Base-by-base conservation (phyloP, 2,888 invertebrate species). In the Lasioglossum zephyrum region DNA sequence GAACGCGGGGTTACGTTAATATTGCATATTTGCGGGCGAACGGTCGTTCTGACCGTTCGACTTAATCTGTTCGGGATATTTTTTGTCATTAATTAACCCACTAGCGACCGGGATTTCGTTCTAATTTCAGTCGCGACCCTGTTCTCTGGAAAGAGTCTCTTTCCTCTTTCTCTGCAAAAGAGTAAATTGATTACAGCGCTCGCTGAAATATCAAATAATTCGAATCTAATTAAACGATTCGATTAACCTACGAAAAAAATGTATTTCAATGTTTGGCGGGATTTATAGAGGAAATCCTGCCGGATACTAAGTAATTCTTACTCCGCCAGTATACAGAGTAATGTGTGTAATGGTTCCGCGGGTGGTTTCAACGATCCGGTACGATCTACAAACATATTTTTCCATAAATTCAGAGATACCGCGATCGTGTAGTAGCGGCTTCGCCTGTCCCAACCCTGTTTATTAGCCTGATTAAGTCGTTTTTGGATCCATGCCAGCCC, bases 381-480 rank as follows among this genome's bases (percentile, higher is more conserved):
- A 22, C 69, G 69, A 69, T 69, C 69, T n/a, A 22, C 69, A 22
- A 77, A 36, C 77, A 85, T 77, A 75, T 77, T 84, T 81, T 70
- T 81, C 78, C 73, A 78, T 76, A 60, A 60, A 69, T 76, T 76
- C 49, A 13, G 31, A 41, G 76, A 66, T 84, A 73, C 60, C 73
- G 39, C 74, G 73, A 70, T 87, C 75, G 83, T 84, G 78, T 79
- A 81, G 78, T 79, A 81, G 80, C 44, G 81, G 53, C 77, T 70
- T 49, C 77, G 79, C 11, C 31, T 81, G 80, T 18, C 31, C 78
- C 80, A 60, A 82, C 72, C 31, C 41, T 41, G 76, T 79, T 81
- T 88, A 69, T 69, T 69, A 69, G 69, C 69, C 41, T 69, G 69
- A 69, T 86, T 84, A 88, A 77, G 79, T 79, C 77, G 57, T 82